phyloP scores from a whole-genome alignment of 2,888 invertebrate genomes.

The Panzeria rudis region DNA sequence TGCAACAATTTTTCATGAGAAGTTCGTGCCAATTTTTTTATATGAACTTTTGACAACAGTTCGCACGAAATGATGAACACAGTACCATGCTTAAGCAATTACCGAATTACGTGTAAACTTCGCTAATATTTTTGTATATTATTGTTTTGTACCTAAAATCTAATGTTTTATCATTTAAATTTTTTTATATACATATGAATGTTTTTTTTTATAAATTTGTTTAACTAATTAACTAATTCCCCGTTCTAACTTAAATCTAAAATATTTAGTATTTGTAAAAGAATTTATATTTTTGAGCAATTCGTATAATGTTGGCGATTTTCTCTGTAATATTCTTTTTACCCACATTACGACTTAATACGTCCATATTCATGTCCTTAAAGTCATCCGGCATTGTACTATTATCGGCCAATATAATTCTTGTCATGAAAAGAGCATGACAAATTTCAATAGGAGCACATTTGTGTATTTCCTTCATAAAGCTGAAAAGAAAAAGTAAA shows the following conservation, averaged over 20 bases:
- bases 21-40: no score
- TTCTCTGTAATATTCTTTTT: constrained; percentile 74
- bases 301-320: constrained; percentile 75
- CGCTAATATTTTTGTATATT: no score
- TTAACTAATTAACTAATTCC: background rate
- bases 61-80: no score
- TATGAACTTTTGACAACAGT: no score
- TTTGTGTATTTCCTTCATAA: constrained; percentile 82
- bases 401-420: constrained; percentile 84
- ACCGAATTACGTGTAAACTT: no score
- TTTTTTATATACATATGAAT: background rate
- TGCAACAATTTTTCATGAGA: no score
- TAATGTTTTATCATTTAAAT: no score
- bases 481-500: constrained; percentile 76
- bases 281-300: constrained; percentile 78
- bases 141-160: no score
- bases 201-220: no score
- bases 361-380: constrained; percentile 83
- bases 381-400: constrained; percentile 84
- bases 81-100: no score
- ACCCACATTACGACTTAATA: constrained; percentile 78
- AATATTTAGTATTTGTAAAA: constrained; percentile 72
- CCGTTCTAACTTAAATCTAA: background rate
- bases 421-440: constrained; percentile 84
- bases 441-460: constrained; percentile 83